These are phyloP conservation scores for Rhagium mordax DNA, from an alignment of 2,888 invertebrate genomes.

Conservation along the genomic window DNA sequence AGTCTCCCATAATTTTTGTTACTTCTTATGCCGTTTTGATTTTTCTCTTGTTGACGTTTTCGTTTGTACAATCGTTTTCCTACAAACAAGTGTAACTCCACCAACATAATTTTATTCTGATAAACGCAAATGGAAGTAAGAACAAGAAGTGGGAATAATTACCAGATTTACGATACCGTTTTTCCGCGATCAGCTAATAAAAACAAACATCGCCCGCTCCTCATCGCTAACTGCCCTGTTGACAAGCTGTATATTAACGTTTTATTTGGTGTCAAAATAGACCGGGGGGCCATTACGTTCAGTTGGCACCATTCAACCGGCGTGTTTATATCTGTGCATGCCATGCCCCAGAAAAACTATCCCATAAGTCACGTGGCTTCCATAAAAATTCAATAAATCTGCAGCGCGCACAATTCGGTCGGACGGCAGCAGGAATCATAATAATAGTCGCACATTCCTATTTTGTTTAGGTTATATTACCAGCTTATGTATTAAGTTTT, in stretches of 20 bases:
- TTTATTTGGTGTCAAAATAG: constrained; percentile 34
- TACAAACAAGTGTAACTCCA: no score
- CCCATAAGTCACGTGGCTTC: constrained; percentile 11
- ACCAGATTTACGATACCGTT: no score
- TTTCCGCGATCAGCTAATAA: constrained; percentile 30
- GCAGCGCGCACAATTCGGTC: neutral
- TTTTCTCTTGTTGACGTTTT: no score
- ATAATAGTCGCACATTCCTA: constrained; percentile 1
- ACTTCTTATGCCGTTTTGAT: no score
- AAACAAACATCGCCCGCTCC: constrained; percentile 15
- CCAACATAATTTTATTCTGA: no score
- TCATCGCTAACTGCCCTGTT: constrained; percentile 10
- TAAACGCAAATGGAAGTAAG: no score
- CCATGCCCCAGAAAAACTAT: constrained; percentile 16
- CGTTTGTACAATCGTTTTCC: no score
- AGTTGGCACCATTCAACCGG: constrained; percentile 10
- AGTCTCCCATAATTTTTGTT: no score
- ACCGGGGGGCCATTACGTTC: constrained; percentile 18
- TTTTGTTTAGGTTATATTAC: constrained; percentile 18
- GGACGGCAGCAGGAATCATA: neutral
- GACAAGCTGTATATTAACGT: constrained; percentile 24
- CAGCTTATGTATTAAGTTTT: constrained; percentile 3
- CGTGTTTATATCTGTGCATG: constrained; percentile 20
- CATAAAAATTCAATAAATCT: constrained; percentile 24
- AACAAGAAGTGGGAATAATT: no score